These are phyloP conservation scores for Pocota personata DNA, from an alignment of 2,888 invertebrate species.

Conservation along the genomic window DNA sequence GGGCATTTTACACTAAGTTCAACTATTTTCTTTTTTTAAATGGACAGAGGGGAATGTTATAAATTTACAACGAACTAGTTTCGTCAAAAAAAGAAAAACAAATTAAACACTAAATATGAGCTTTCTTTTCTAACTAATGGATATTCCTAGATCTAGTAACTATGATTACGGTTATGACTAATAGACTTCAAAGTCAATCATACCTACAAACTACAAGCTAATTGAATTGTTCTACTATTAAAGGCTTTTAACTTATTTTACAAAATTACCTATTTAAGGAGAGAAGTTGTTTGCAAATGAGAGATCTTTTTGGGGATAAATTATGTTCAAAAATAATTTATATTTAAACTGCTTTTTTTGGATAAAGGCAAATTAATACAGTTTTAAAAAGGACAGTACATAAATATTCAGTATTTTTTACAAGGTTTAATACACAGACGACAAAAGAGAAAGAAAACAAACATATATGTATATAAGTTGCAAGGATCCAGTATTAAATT, in stretches of 20 bases:
- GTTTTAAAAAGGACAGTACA: slow-evolving; percentile 44
- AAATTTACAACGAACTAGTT: slow-evolving; percentile 41
- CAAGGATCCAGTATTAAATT: slow-evolving; percentile 25
- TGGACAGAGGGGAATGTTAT: slow-evolving; percentile 32
- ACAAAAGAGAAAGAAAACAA: slow-evolving; percentile 25
- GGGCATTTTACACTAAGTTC: slow-evolving; percentile 19
- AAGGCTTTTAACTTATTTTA: slow-evolving; percentile 27
- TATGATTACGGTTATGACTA: slow-evolving; percentile 7
- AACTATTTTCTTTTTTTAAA: slow-evolving; percentile 25
- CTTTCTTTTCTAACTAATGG: slow-evolving; percentile 42
- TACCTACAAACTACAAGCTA: slow-evolving; percentile 29
- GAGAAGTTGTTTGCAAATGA: background rate
- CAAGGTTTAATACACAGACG: slow-evolving; percentile 50
- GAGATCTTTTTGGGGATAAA: background rate
- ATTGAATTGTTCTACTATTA: slow-evolving; percentile 27
- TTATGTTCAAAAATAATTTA: background rate
- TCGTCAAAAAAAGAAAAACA: slow-evolving; percentile 3
- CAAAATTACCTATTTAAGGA: slow-evolving; percentile 16
- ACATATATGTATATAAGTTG: slow-evolving; percentile 27
- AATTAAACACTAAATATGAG: slow-evolving; percentile 72
- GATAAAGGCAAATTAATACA: slow-evolving; percentile 38
- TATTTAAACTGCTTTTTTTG: background rate
- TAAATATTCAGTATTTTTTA: slow-evolving; percentile 31
- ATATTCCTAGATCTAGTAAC: slow-evolving; percentile 27
- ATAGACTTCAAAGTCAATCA: background rate